Conservation (phyloP, 2,113 vertebrate genomes). For the sheep (Ovis aries) region ARS-UI_Ramb_v3.0 NC_056077.1:38410001-38410500, state of each 20-base stretch:
- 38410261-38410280: rapidly evolving
- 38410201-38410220: background rate
- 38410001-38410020: background rate
- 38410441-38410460: conserved; percentile 53
- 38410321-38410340: rapidly evolving
- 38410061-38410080: rapidly evolving
- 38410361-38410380: background rate
- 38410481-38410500: background rate
- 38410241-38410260: rapidly evolving
- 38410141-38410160: background rate
- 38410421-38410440: rapidly evolving
- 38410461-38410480: background rate
- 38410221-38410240: background rate
- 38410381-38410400: rapidly evolving
- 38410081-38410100: background rate
- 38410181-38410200: background rate
- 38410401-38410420: rapidly evolving
- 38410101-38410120: background rate
- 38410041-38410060: rapidly evolving
- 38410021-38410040: rapidly evolving
- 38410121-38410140: rapidly evolving
- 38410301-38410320: background rate
- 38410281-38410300: background rate
- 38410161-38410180: background rate
- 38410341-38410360: rapidly evolving